phyloP scores from a whole-genome alignment of 1,140 invertebrate species.

The Calliphora vicina region DNA sequence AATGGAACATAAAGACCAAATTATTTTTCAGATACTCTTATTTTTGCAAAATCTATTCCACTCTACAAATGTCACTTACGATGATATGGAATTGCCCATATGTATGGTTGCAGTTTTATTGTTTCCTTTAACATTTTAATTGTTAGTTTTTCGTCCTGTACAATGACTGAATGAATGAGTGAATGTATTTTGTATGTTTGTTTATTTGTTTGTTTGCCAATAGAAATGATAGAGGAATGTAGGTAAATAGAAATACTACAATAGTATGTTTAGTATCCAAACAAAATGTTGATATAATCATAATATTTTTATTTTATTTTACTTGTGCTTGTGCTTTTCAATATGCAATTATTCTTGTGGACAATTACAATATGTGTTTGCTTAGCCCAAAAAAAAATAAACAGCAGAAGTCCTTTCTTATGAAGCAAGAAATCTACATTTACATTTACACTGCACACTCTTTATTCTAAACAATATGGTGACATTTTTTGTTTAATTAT shows the following conservation, averaged over 20 bases:
- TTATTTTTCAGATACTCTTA: too few species aligned
- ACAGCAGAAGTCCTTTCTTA: neutral
- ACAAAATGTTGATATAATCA: conserved; percentile 1
- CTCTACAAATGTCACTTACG: too few species aligned
- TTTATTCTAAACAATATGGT: neutral
- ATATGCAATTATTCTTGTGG: neutral
- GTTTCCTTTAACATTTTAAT: neutral
- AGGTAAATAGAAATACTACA: neutral
- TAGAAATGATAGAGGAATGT: neutral
- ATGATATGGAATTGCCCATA: too few species aligned
- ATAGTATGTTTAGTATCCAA: neutral
- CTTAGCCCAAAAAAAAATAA: neutral
- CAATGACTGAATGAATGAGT: too few species aligned
- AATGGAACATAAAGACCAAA: too few species aligned
- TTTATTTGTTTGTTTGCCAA: too few species aligned
- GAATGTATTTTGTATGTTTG: neutral
- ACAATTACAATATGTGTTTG: conserved; percentile 13
- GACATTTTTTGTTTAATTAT: neutral
- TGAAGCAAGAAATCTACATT: neutral
- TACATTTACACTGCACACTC: too few species aligned
- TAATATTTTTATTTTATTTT: neutral
- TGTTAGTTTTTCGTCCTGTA: neutral
- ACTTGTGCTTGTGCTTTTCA: too few species aligned
- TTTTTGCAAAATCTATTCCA: too few species aligned
- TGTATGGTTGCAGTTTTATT: neutral